Conservation (phyloP, 2,113 vertebrate species). For the Tichodroma muraria region DNA sequence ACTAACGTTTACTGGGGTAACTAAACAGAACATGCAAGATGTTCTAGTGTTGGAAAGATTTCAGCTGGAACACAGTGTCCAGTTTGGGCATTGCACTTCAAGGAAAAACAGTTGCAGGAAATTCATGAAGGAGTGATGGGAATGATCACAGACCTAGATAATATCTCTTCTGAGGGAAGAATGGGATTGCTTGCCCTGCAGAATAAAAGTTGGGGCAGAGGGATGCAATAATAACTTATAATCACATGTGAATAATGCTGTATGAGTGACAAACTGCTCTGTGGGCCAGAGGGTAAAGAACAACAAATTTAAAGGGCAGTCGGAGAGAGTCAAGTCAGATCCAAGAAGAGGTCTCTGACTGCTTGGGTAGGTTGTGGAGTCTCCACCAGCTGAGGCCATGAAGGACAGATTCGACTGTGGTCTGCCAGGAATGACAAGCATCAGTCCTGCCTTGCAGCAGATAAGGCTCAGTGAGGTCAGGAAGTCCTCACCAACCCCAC, state of each 20-base stretch:
- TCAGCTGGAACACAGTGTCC: neutral
- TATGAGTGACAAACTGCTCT: neutral
- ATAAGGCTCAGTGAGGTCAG: neutral
- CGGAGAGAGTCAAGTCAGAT: neutral
- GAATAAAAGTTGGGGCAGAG: neutral
- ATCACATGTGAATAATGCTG: neutral
- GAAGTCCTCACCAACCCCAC: neutral
- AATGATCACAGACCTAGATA: neutral
- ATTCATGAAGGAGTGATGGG: neutral
- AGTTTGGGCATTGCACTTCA: neutral
- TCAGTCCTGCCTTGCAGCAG: neutral
- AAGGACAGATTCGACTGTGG: neutral
- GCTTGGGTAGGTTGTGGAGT: neutral
- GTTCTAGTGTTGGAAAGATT: neutral
- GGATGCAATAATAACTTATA: neutral
- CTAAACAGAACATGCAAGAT: neutral
- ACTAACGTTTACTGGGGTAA: neutral
- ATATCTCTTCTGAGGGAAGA: neutral
- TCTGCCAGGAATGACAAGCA: neutral
- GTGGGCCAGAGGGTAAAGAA: neutral
- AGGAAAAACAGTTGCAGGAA: neutral
- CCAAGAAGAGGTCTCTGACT: neutral
- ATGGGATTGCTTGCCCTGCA: neutral
- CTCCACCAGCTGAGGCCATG: neutral
- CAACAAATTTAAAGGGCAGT: neutral